Conservation (phyloP, 2,113 vertebrate genomes). For the Cochlearius cochlearius region DNA sequence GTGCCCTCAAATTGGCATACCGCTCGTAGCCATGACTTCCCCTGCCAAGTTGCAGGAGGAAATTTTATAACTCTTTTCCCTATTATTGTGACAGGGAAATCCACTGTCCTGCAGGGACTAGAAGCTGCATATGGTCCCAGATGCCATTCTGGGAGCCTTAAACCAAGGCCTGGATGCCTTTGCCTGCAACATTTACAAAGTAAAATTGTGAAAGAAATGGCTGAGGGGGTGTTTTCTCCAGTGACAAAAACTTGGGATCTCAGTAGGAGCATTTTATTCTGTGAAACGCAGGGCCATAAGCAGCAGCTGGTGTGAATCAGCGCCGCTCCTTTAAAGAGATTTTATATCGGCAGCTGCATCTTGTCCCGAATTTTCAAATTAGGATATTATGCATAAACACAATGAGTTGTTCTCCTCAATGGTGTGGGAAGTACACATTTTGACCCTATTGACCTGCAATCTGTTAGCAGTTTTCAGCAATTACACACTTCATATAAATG, state of each 20-base stretch:
- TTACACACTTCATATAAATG: constrained; percentile 43
- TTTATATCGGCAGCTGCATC: not conserved
- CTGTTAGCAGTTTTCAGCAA: constrained; percentile 27
- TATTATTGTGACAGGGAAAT: not conserved
- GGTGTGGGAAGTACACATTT: constrained; percentile 17
- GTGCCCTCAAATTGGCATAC: not conserved
- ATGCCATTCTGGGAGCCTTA: not conserved
- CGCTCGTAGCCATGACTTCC: not conserved
- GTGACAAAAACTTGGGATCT: not conserved
- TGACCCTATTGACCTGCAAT: constrained; percentile 37
- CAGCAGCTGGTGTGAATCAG: not conserved
- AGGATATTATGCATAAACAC: not conserved
- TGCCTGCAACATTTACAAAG: not conserved
- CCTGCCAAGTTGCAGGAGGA: not conserved
- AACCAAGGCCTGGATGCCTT: not conserved
- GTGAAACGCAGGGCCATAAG: not conserved
- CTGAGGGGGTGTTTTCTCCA: not conserved
- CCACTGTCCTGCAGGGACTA: not conserved
- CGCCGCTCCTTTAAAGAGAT: not conserved
- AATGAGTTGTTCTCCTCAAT: not conserved
- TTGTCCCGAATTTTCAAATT: not conserved
- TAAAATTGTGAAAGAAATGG: not conserved
- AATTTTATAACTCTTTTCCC: not conserved
- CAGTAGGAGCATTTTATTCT: not conserved
- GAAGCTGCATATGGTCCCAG: not conserved